These are phyloP conservation scores for Drosophila demipolita DNA, from an alignment of 2,888 invertebrate species.

Conservation along the genomic window DNA sequence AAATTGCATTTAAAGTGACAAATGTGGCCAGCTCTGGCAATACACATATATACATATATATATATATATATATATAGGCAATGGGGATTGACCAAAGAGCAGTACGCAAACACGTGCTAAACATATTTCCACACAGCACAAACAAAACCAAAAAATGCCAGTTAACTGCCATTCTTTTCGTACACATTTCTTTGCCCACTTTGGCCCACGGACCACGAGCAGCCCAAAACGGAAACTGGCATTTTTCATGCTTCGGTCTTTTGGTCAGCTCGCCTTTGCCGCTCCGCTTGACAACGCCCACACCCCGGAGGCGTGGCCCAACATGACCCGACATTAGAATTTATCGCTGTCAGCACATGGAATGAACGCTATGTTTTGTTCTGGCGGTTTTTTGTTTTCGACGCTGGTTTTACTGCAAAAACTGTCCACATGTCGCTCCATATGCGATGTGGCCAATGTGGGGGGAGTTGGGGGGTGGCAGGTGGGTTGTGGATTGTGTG, in stretches of 20 bases:
- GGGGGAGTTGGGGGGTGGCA: neutral
- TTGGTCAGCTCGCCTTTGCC: constrained; percentile 56
- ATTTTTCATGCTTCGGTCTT: constrained; percentile 73
- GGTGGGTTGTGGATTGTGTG: constrained; percentile 1
- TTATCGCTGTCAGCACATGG: constrained; percentile 77
- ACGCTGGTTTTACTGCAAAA: constrained; percentile 40
- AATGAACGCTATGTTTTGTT: constrained; percentile 42
- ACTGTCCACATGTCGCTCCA: constrained; percentile 52
- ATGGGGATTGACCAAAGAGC: constrained; percentile 57
- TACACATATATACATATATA: neutral
- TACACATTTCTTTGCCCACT: constrained; percentile 10
- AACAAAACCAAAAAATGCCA: constrained; percentile 72
- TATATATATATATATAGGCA: neutral
- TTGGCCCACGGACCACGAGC: neutral
- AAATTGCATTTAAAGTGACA: constrained; percentile 79
- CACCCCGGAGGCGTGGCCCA: constrained; percentile 56
- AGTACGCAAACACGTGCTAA: constrained; percentile 68
- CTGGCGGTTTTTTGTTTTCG: constrained; percentile 28
- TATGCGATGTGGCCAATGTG: constrained; percentile 28
- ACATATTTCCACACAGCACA: constrained; percentile 71
- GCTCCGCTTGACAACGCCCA: constrained; percentile 50
- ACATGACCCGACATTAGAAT: constrained; percentile 74
- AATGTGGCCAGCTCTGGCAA: constrained; percentile 55
- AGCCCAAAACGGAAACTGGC: constrained; percentile 47
- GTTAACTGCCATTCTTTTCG: constrained; percentile 57